These are phyloP conservation scores for Rhea americana DNA, from an alignment of 2,113 vertebrate genomes.

Conservation along the genomic window DNA sequence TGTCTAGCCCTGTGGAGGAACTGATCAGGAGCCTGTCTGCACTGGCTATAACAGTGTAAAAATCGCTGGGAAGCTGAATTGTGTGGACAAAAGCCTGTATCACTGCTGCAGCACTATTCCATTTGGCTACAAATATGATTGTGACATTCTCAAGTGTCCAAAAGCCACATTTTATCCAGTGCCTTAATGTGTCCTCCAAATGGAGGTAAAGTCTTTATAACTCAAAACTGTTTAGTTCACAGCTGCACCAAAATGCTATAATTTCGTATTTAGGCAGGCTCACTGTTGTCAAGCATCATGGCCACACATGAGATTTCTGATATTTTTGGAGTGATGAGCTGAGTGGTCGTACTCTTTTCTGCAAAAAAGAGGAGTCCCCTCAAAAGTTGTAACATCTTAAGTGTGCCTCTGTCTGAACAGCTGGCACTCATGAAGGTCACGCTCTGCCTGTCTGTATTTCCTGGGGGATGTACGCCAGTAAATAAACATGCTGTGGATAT, in stretches of 20 bases:
- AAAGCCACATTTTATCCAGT: not conserved
- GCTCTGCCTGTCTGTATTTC: not conserved
- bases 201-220: not conserved
- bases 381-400: not conserved
- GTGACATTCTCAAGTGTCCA: not conserved
- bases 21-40: not conserved
- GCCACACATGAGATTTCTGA: not conserved
- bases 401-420: accelerated
- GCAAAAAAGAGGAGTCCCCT: not conserved
- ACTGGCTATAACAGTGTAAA: not conserved
- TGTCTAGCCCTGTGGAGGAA: not conserved
- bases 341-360: not conserved
- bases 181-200: not conserved
- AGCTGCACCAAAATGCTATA: not conserved
- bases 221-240: not conserved
- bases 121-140: not conserved
- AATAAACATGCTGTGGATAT: accelerated
- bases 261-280: not conserved
- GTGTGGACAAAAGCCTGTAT: not conserved
- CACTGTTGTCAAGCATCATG: not conserved
- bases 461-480: not conserved
- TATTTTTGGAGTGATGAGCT: not conserved
- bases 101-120: not conserved
- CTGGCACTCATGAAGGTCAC: not conserved
- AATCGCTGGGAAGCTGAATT: not conserved